These are phyloP conservation scores for Lepidurus apus DNA, from an alignment of 1,140 invertebrate species.

Conservation along the genomic window DNA sequence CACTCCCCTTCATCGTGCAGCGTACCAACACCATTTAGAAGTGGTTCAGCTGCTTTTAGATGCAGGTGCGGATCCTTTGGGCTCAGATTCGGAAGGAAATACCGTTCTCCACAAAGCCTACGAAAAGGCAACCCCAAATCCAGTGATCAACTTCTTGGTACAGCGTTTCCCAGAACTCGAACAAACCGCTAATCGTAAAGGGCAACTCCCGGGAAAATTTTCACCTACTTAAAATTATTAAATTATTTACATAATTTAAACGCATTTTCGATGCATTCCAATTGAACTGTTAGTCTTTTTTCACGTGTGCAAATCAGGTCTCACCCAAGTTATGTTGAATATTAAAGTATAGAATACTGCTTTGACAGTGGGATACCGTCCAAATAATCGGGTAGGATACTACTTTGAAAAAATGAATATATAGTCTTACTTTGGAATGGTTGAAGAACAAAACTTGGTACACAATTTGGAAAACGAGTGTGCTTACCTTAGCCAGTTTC, in stretches of 20 bases:
- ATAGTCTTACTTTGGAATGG: too few relatives aligned
- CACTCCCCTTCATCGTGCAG: slow-evolving; percentile 75
- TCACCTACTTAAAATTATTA: neutral
- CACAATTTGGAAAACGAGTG: too few relatives aligned
- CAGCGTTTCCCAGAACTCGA: neutral
- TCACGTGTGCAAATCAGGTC: too few relatives aligned
- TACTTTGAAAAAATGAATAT: too few relatives aligned
- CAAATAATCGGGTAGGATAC: too few relatives aligned
- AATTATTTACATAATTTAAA: neutral
- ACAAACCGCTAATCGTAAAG: neutral
- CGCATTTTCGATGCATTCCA: too few relatives aligned
- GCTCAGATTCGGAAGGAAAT: slow-evolving; percentile 69
- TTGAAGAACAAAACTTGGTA: too few relatives aligned
- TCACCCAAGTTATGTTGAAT: too few relatives aligned
- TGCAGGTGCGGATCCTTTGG: slow-evolving; percentile 54
- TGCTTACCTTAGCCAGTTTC: too few relatives aligned
- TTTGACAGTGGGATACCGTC: too few relatives aligned
- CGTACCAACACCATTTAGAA: slow-evolving; percentile 55
- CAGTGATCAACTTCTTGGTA: neutral
- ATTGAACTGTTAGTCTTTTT: too few relatives aligned
- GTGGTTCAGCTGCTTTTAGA: slow-evolving; percentile 61
- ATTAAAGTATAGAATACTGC: too few relatives aligned
- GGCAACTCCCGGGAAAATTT: neutral
- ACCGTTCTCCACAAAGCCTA: slow-evolving; percentile 70
- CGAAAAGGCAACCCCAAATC: slow-evolving; percentile 46